phyloP scores from a whole-genome alignment of 2,797 vertebrate species.

The Paedocypris micromegethes region DNA sequence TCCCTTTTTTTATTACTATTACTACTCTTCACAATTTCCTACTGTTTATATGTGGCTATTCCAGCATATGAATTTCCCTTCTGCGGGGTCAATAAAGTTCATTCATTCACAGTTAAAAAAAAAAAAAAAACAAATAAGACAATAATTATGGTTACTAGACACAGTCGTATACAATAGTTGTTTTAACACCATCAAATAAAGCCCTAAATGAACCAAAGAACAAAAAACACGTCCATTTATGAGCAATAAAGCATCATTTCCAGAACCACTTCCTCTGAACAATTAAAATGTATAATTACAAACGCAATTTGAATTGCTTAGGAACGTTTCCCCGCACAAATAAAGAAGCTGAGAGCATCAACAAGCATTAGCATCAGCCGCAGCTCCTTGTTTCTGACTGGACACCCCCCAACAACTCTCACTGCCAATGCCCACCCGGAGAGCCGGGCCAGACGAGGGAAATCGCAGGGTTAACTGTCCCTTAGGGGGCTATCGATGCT shows the following conservation, averaged over 20 bases:
- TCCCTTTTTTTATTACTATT: too few species aligned
- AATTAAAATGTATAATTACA: slow-evolving; percentile 81
- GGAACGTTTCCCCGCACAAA: slow-evolving; percentile 71
- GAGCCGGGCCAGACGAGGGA: slow-evolving; percentile 52
- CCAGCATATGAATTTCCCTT: too few species aligned
- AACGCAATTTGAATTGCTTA: slow-evolving; percentile 73
- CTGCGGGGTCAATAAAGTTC: too few species aligned
- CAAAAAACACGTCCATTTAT: too few species aligned
- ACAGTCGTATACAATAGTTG: too few species aligned
- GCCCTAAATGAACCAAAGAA: too few species aligned
- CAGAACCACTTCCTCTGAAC: slow-evolving; percentile 66
- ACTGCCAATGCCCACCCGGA: slow-evolving; percentile 52
- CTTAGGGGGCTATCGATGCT: slow-evolving; percentile 66
- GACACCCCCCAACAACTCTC: slow-evolving; percentile 46
- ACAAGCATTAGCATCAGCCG: slow-evolving; percentile 69
- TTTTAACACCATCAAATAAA: too few species aligned
- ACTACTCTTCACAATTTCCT: too few species aligned
- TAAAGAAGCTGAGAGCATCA: slow-evolving; percentile 72
- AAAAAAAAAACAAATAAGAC: too few species aligned
- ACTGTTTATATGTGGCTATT: too few species aligned
- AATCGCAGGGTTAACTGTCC: slow-evolving; percentile 69
- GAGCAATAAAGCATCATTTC: slow-evolving; percentile 68
- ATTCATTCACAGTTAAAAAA: too few species aligned
- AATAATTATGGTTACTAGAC: too few species aligned
- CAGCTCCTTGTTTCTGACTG: slow-evolving; percentile 26